These are phyloP conservation scores for Spatulosminthurus flaviceps DNA, from an alignment of 2,888 invertebrate genomes.

Conservation along the genomic window DNA sequence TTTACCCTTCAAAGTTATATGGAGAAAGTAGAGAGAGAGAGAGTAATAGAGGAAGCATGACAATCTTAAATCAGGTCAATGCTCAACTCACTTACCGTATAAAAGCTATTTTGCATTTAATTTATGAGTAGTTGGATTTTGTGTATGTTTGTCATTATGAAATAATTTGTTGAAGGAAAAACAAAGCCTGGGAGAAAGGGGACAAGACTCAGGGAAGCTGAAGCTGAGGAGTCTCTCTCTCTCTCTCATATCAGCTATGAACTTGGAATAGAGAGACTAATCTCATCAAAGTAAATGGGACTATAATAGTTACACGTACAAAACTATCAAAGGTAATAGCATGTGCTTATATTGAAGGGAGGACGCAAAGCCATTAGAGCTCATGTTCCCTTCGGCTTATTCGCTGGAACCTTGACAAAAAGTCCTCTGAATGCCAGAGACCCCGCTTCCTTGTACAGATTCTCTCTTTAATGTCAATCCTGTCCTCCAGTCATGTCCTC, in stretches of 20 bases:
- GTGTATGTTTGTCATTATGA: conserved; percentile 32
- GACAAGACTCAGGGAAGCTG: background rate
- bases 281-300: conserved; percentile 52
- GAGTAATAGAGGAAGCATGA: background rate
- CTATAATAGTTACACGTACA: conserved; percentile 46
- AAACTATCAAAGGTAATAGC: conserved; percentile 47
- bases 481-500: background rate
- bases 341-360: conserved; percentile 23
- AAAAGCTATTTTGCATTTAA: background rate
- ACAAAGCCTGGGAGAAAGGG: conserved; percentile 7
- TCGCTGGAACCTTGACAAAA: conserved; percentile 9
- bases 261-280: conserved; percentile 41
- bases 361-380: conserved; percentile 25
- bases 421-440: background rate
- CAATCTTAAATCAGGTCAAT: conserved; percentile 37
- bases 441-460: background rate
- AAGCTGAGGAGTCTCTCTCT: background rate
- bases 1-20: too few species aligned
- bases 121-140: conserved; percentile 4
- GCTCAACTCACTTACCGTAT: background rate
- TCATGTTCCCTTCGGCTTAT: conserved; percentile 29
- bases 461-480: conserved; percentile 8
- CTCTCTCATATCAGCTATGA: background rate
- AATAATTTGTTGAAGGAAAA: conserved; percentile 27
- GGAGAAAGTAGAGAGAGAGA: too few species aligned